Evolutionary conservation across 1,140 invertebrate genomes (phyloP).

Genomic region (Alviniconcha marisindica): DNA sequence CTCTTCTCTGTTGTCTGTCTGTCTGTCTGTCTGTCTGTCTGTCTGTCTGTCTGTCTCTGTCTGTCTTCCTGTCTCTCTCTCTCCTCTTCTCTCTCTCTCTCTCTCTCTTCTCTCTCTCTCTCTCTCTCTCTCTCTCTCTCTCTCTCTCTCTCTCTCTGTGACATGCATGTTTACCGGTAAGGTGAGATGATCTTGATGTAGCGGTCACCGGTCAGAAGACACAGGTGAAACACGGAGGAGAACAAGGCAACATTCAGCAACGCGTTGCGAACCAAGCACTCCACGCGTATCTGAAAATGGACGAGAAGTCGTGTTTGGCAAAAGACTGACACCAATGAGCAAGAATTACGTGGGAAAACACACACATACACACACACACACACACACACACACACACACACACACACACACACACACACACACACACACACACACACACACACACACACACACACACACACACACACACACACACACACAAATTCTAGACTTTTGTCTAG

Average conservation of each 20-base stretch:
- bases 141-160: no score
- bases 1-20: no score
- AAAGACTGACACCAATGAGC: no score
- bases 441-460: background rate
- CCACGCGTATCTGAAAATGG: conserved; percentile 39
- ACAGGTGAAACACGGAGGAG: conserved; percentile 40
- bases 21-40: no score
- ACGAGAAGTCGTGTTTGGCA: no score
- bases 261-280: conserved; percentile 43
- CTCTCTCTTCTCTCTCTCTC: no score
- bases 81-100: no score
- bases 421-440: background rate
- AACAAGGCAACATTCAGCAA: background rate
- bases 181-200: conserved; percentile 48
- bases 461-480: background rate
- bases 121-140: no score
- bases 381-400: background rate
- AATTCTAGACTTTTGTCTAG: no score
- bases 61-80: no score
- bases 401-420: background rate
- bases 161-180: conserved; percentile 41
- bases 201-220: conserved; percentile 42
- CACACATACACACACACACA: background rate
- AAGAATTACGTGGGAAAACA: no score
- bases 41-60: no score